Evolutionary conservation across 2,113 vertebrate genomes (phyloP).

Genomic region (Oenanthe oenanthe): DNA sequence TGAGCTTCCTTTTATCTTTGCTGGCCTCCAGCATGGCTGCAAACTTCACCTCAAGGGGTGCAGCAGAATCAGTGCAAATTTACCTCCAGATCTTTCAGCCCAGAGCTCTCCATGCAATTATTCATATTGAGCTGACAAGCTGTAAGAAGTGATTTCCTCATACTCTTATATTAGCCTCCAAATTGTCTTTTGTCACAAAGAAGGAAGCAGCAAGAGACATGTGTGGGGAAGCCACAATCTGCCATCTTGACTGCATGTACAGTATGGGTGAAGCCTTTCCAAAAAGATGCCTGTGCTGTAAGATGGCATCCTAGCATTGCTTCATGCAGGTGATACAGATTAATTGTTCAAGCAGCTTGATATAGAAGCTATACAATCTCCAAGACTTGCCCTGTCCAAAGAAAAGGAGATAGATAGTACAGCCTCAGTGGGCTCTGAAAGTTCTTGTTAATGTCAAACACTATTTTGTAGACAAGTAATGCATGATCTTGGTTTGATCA

Average conservation of each 20-base stretch:
- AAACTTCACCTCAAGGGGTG: not conserved
- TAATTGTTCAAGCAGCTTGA: not conserved
- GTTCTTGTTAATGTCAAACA: not conserved
- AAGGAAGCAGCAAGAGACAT: not conserved
- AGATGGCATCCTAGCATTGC: not conserved
- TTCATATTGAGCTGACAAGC: not conserved
- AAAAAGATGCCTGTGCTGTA: not conserved
- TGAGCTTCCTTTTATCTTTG: not conserved
- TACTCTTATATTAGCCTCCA: not conserved
- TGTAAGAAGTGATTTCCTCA: not conserved
- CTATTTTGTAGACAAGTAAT: not conserved
- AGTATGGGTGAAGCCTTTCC: not conserved
- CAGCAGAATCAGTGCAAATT: not conserved
- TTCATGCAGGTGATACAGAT: not conserved
- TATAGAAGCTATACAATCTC: not conserved
- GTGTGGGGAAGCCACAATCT: not conserved
- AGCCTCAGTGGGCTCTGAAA: not conserved
- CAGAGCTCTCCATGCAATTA: not conserved
- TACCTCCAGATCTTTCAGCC: not conserved
- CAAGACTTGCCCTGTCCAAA: not conserved
- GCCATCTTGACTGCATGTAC: fast-evolving
- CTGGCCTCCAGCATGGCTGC: not conserved
- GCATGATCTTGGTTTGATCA: not conserved
- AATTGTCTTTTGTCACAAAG: not conserved
- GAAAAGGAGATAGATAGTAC: not conserved